Conservation (phyloP, 2,888 invertebrate species). For the Furcula furcula region DNA sequence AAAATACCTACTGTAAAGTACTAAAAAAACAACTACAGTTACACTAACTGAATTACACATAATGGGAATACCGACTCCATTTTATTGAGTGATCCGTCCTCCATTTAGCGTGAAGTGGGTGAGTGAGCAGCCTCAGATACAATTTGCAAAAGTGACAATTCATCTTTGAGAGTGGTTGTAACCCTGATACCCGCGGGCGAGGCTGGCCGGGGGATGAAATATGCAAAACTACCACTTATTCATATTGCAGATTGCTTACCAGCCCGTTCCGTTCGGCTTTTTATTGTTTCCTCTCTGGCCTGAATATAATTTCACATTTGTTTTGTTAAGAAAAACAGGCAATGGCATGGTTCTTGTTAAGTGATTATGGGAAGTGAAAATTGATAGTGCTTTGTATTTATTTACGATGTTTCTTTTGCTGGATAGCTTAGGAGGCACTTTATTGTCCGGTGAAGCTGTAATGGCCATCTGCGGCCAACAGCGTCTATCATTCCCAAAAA, state of each 20-base stretch:
- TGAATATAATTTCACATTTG: slow-evolving; percentile 3
- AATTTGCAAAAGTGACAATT: slow-evolving; percentile 68
- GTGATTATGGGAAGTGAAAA: slow-evolving; percentile 1
- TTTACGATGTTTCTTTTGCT: slow-evolving; percentile 11
- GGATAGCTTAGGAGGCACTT: too few species aligned
- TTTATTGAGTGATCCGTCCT: slow-evolving; percentile 11
- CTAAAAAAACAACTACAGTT: too few species aligned
- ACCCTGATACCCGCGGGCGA: slow-evolving; percentile 24
- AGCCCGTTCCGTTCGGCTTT: slow-evolving; percentile 30
- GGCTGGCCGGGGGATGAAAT: slow-evolving; percentile 47
- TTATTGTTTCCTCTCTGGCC: slow-evolving; percentile 26
- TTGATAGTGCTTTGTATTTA: slow-evolving; percentile 14
- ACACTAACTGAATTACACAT: too few species aligned
- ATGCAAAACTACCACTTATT: slow-evolving; percentile 62
- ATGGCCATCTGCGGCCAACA: too few species aligned
- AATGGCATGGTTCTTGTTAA: background rate
- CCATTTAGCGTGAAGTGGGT: slow-evolving; percentile 12
- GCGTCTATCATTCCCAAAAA: too few species aligned
- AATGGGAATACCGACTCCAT: slow-evolving; percentile 5
- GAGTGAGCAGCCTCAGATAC: slow-evolving; percentile 34
- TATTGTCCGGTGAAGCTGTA: too few species aligned
- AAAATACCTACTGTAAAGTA: too few species aligned
- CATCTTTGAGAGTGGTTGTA: slow-evolving; percentile 63
- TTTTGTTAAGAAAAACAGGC: slow-evolving; percentile 1
- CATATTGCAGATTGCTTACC: slow-evolving; percentile 48